Base-by-base conservation (phyloP, 1,140 invertebrate species). In the Leptinotarsa texana region DNA sequence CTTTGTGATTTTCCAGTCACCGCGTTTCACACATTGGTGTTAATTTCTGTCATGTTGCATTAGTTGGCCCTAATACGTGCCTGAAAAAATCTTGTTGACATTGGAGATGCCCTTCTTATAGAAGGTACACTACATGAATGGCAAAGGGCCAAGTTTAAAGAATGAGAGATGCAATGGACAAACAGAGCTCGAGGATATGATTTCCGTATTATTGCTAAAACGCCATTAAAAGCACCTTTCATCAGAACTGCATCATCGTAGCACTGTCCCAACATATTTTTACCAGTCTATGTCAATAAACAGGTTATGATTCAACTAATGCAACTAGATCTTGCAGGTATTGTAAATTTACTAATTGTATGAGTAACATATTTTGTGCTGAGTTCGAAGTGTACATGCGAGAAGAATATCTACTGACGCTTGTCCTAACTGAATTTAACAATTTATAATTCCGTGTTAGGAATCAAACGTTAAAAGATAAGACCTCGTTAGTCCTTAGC, bases 91-190 rank as follows among this genome's bases (percentile, higher is more conserved):
- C 22, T 22, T 22, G 22, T 22, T 22, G 1, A 3, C 22, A 2
- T 22, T 22, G 22, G 22, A 22, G 22, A 22, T 22, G 22, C 22
- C 2, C 22, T 71, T 71, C 69, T 57, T 13, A 62, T 62, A 13
- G 1, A 6, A 27, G 5, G 5, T 27, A 27, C 27, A 27, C 27
- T 27, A 27, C 6, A 27, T 27, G 69, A n/a, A 21, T 73, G 22
- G 24, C 22, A 73, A 3, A 66, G 27, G n/a, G 72, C 63, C 27
- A 73, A 51, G 15, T 73, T 73, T n/a, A 73, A 48, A 27, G 27
- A 73, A 67, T 73, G 72, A 27, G 72, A 75, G n/a, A 0, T 8
- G 22, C 74, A 75, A 65, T 63, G 74, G 17, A 75, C 74, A 24
- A 51, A 75, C 3, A 75, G 21, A 21, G 67, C 48, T 62, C 15